Base-by-base conservation (phyloP, 2,888 invertebrate species). In the Cremastinae sp. region DNA sequence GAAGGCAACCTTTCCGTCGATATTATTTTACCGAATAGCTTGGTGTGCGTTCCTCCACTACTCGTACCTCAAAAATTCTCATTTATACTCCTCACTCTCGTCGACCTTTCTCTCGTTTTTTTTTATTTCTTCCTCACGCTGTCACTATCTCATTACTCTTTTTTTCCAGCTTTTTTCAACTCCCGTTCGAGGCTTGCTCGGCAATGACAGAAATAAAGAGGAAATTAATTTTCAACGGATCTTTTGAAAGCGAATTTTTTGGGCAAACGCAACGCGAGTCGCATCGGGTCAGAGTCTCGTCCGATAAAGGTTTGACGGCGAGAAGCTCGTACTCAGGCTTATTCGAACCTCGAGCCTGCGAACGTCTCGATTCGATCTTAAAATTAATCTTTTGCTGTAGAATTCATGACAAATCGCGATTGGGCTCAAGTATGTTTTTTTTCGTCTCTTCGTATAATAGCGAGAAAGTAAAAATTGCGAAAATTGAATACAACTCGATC, bases 1-100 rank as follows among this genome's bases (percentile, higher is more conserved):
- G 86, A 86, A 83, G 87, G 86, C 87, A 88, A 88, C 88, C 84
- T 84, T 88, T 84, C 85, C 85, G 82, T 85, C 84, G 82, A 87
- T 87, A 87, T 85, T 85, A 82, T 81, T 76, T 78, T 69, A 72
- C 74, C 74, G 73, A 78, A 73, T 66, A 61, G 69, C 79, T 83
- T 82, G 80, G 81, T 84, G 81, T 81, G 82, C 80, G 77, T 80
- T 76, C 64, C 74, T 65, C 59, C 61, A 51, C 66, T 51, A 9
- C 74, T 37, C 66, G 49, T 49, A 65, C 35, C 10, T 18, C 41
- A 70, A 35, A 39, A 37, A 14, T 53, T 22, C 10, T 41, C 41
- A n/a, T 9, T 41, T 41, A 28, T 43, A 16, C 1, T 49, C 35
- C 35, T 14, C 55, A 8, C 65, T 45, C 43, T 43, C 16, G 7